Percentiles rank a stretch among this genome's conserved stretches.
Evolutionary conservation across 2,888 invertebrate species (phyloP).

Genomic region (Plebejus argus): DNA sequence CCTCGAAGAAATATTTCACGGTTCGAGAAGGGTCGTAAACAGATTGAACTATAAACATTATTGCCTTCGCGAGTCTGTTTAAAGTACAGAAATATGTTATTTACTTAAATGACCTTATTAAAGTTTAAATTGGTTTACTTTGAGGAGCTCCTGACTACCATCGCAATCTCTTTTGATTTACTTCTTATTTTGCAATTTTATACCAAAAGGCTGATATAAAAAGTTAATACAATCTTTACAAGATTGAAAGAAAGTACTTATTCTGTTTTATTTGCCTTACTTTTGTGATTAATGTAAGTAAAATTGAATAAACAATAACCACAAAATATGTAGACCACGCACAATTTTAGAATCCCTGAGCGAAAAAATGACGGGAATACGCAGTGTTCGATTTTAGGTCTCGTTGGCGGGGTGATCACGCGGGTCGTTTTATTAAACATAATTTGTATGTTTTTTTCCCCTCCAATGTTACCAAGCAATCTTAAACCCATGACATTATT

Average conservation of each 20-base stretch:
- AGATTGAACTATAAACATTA: not conserved
- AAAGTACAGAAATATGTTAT: slow-evolving; percentile 23
- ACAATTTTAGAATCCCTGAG: no score
- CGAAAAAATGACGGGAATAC: no score
- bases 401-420: no score
- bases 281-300: not conserved
- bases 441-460: not conserved
- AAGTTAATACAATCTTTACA: not conserved
- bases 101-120: slow-evolving; percentile 20
- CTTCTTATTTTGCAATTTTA: slow-evolving; percentile 20
- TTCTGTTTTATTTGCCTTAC: not conserved
- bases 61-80: not conserved
- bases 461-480: not conserved
- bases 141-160: slow-evolving; percentile 26
- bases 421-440: no score
- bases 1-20: not conserved
- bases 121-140: slow-evolving; percentile 31
- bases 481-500: not conserved
- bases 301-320: not conserved
- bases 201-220: slow-evolving; percentile 1
- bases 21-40: not conserved
- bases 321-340: not conserved
- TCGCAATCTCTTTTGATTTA: slow-evolving; percentile 25
- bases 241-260: not conserved
- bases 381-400: no score